Evolutionary conservation across 2,113 vertebrate genomes (phyloP).

Genomic region (Campylorhamphus procurvoides): DNA sequence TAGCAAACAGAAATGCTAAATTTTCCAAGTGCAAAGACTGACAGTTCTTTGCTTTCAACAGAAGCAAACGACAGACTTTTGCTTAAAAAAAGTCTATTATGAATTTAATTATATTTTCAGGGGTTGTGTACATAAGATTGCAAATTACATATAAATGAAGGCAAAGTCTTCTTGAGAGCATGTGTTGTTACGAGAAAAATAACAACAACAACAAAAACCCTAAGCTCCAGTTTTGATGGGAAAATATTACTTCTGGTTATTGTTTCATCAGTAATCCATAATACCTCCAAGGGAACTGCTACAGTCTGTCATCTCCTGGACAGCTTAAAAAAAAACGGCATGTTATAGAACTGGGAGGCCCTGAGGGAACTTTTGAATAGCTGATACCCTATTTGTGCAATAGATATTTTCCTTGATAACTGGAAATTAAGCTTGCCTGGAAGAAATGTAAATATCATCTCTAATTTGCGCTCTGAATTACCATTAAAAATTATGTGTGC

Average conservation of each 20-base stretch:
- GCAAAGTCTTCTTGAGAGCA: conserved; percentile 15
- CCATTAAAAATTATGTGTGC: conserved; percentile 68
- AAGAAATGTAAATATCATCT: conserved; percentile 74
- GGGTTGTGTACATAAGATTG: not conserved
- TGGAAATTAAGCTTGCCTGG: conserved; percentile 74
- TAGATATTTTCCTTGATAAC: conserved; percentile 72
- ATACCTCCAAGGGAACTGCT: conserved; percentile 66
- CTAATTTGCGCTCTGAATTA: conserved; percentile 73
- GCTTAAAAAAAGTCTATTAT: not conserved
- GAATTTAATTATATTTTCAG: conserved; percentile 30
- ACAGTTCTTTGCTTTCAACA: not conserved
- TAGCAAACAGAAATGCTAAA: not conserved
- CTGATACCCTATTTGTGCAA: conserved; percentile 70
- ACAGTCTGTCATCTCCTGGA: conserved; percentile 66
- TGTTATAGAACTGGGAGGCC: conserved; percentile 57
- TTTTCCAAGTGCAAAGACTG: not conserved
- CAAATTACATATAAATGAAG: conserved; percentile 8
- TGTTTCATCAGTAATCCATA: conserved; percentile 73
- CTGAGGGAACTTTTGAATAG: conserved; percentile 69
- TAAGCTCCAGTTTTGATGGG: conserved; percentile 55
- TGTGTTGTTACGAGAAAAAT: conserved; percentile 28
- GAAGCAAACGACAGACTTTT: not conserved
- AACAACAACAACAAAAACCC: conserved; percentile 26
- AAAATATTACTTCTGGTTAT: conserved; percentile 67
- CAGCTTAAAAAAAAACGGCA: conserved; percentile 62